A percentile compares a stretch with the other conserved stretches of the same genome.
Evolutionary conservation across 2,888 invertebrate genomes (phyloP).

Genomic region (Mythimna loreyi): DNA sequence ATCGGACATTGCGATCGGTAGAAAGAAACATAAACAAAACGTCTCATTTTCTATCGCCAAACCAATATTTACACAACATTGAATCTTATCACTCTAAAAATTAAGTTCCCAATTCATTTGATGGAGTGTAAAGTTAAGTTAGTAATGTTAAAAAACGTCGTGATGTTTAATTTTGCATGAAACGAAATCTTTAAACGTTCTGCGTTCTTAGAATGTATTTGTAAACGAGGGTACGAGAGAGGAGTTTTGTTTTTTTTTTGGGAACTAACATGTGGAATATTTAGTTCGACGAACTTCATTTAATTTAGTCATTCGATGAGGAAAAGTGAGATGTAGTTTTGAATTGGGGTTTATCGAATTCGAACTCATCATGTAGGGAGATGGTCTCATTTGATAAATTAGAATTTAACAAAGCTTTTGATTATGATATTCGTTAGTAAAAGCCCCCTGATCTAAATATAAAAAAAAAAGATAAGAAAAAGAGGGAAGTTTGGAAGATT

Average conservation of each 20-base stretch:
- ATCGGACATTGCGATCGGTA: slow-evolving; percentile 49
- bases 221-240: slow-evolving; percentile 42
- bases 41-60: slow-evolving; percentile 8
- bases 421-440: background rate
- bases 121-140: slow-evolving; percentile 2
- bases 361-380: background rate
- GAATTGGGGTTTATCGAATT: background rate
- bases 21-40: slow-evolving; percentile 52
- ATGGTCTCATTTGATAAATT: background rate
- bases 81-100: accelerated
- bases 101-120: background rate
- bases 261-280: slow-evolving; percentile 1
- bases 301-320: slow-evolving; percentile 3
- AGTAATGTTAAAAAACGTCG: slow-evolving; percentile 23
- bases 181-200: slow-evolving; percentile 37
- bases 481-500: too few species aligned
- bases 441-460: background rate
- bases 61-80: slow-evolving; percentile 32
- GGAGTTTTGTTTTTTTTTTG: slow-evolving; percentile 21
- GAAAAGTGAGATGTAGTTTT: background rate
- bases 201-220: slow-evolving; percentile 61
- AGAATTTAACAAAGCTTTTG: background rate
- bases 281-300: slow-evolving; percentile 43
- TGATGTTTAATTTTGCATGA: slow-evolving; percentile 45
- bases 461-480: too few species aligned